phyloP scores from a whole-genome alignment of 2,113 vertebrate genomes.

The Aphyosemion australe region DNA sequence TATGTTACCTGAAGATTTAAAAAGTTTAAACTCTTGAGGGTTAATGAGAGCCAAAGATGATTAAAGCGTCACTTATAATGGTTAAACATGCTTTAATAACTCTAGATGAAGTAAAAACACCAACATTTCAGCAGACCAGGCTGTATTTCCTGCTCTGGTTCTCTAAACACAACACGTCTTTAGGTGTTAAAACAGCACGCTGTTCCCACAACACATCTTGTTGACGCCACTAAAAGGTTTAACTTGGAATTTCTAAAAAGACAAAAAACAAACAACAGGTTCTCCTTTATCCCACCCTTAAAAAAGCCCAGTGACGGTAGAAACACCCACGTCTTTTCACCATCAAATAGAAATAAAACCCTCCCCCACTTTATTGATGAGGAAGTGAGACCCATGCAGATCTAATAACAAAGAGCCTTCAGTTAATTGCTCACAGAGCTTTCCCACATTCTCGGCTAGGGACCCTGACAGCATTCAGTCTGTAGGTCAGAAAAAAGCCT shows the following conservation, averaged over 20 bases:
- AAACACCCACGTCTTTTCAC: slow-evolving; percentile 73
- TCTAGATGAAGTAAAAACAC: too few relatives aligned
- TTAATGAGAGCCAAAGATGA: too few relatives aligned
- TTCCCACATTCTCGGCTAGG: slow-evolving; percentile 65
- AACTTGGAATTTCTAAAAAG: slow-evolving; percentile 43
- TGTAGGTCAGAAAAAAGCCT: slow-evolving; percentile 58
- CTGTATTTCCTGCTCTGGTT: too few relatives aligned
- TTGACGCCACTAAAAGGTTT: slow-evolving; percentile 46
- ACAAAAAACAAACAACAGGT: slow-evolving; percentile 33
- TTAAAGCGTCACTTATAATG: too few relatives aligned
- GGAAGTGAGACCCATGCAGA: slow-evolving; percentile 73
- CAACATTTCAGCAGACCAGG: too few relatives aligned
- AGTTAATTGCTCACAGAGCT: slow-evolving; percentile 74
- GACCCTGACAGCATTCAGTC: slow-evolving; percentile 64
- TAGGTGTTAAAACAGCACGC: slow-evolving; percentile 1
- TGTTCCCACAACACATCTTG: slow-evolving; percentile 19
- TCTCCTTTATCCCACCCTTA: slow-evolving; percentile 40
- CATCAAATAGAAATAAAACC: slow-evolving; percentile 76
- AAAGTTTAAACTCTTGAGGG: too few relatives aligned
- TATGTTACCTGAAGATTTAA: too few relatives aligned
- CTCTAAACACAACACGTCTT: background rate
- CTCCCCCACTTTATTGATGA: slow-evolving; percentile 74
- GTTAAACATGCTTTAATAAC: too few relatives aligned
- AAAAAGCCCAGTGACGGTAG: slow-evolving; percentile 66
- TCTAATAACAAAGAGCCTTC: slow-evolving; percentile 77